A percentile compares a stretch with the other conserved stretches of the same genome.
phyloP scores from a whole-genome alignment of 2,888 invertebrate species.

The Phrixothrix hirtus region DNA sequence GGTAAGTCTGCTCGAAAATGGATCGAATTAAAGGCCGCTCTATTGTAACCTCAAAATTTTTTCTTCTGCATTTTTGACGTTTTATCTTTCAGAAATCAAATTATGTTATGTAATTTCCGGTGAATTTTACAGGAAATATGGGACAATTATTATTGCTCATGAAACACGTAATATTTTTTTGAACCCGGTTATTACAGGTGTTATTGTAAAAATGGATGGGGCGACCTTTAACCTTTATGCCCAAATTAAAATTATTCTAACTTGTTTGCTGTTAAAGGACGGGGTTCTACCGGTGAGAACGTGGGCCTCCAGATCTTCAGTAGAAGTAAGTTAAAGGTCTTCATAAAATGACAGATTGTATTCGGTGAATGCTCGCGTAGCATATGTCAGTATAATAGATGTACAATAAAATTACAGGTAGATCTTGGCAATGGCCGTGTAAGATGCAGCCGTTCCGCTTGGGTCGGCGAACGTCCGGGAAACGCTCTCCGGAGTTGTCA shows the following conservation, averaged over 20 bases:
- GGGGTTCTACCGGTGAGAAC: too few species aligned
- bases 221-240: constrained; percentile 11
- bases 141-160: constrained; percentile 6
- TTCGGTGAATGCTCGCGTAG: constrained; percentile 7
- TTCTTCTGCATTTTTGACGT: neutral
- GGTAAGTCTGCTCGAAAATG: neutral
- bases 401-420: constrained; percentile 26
- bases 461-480: constrained; percentile 48
- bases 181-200: constrained; percentile 5
- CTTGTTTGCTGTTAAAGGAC: too few species aligned
- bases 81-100: neutral
- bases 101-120: constrained; percentile 10
- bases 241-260: too few species aligned
- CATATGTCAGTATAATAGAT: constrained; percentile 19
- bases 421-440: constrained; percentile 35
- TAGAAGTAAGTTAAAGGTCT: too few species aligned
- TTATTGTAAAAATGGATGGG: neutral
- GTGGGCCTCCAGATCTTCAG: neutral
- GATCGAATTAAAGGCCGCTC: too few species aligned
- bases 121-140: constrained; percentile 1
- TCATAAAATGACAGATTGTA: neutral
- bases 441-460: constrained; percentile 46
- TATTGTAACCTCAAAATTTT: too few species aligned
- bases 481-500: constrained; percentile 46
- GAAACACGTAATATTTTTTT: constrained; percentile 2